These are phyloP conservation scores for Euglossa dilemma DNA, from an alignment of 1,140 invertebrate species.

Conservation along the genomic window DNA sequence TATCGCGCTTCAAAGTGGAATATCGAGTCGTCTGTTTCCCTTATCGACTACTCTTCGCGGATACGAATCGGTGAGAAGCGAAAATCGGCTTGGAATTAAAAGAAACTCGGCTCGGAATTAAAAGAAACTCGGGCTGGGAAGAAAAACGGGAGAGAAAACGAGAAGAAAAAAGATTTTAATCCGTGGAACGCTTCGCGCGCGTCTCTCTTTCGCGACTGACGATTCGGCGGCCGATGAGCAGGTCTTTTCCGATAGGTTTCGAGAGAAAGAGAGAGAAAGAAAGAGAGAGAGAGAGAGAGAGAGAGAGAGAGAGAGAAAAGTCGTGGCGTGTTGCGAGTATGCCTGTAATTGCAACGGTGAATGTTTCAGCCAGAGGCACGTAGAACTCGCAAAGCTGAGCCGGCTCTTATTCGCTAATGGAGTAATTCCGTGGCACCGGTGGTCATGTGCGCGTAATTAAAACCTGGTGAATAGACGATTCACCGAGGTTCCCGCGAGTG, in stretches of 20 bases:
- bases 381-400: conserved; percentile 1
- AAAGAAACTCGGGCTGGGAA: background rate
- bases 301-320: no score
- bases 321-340: background rate
- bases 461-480: background rate
- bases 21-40: background rate
- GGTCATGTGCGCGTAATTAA: conserved; percentile 38
- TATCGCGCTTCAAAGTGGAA: background rate
- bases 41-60: background rate
- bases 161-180: background rate
- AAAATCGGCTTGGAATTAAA: background rate
- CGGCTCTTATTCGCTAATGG: conserved; percentile 39
- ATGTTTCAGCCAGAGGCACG: background rate
- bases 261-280: no score
- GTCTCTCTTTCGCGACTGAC: background rate
- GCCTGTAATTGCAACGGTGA: background rate
- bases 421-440: conserved; percentile 25
- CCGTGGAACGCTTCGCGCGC: background rate
- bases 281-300: no score
- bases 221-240: background rate
- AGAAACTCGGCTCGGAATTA: background rate
- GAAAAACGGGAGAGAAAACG: no score
- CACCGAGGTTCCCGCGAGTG: background rate
- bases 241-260: no score
- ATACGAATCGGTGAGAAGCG: background rate